These are phyloP conservation scores for Oryzias sinensis DNA, from an alignment of 2,797 vertebrate genomes.

Conservation along the genomic window DNA sequence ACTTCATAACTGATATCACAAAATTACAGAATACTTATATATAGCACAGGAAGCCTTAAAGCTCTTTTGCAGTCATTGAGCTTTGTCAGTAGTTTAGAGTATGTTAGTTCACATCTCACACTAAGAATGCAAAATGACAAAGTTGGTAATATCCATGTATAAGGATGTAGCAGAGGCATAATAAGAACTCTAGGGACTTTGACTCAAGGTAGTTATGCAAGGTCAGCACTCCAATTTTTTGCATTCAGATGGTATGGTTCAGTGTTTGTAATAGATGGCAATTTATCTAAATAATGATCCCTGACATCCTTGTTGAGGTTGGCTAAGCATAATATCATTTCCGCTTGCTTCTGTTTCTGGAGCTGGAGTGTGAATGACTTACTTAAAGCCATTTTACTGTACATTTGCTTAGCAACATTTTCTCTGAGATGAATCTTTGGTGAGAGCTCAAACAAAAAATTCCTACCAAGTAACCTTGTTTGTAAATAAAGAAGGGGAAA, in stretches of 20 bases:
- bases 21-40: too few relatives aligned
- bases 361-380: neutral
- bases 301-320: neutral
- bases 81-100: neutral
- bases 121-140: neutral
- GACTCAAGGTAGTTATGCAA: neutral
- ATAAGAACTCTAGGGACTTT: neutral
- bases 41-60: too few relatives aligned
- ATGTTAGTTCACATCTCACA: neutral
- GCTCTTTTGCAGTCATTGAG: neutral
- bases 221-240: constrained; percentile 1
- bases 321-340: neutral
- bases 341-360: neutral
- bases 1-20: too few relatives aligned
- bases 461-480: constrained; percentile 25
- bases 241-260: neutral
- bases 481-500: constrained; percentile 24
- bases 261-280: neutral
- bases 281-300: neutral
- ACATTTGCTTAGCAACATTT: neutral
- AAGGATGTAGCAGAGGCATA: neutral
- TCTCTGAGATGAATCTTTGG: neutral
- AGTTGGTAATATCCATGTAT: neutral
- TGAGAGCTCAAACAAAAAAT: neutral
- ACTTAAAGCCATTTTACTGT: neutral